phyloP scores from a whole-genome alignment of 2,797 vertebrate genomes.

The Notamacropus eugenii region DNA sequence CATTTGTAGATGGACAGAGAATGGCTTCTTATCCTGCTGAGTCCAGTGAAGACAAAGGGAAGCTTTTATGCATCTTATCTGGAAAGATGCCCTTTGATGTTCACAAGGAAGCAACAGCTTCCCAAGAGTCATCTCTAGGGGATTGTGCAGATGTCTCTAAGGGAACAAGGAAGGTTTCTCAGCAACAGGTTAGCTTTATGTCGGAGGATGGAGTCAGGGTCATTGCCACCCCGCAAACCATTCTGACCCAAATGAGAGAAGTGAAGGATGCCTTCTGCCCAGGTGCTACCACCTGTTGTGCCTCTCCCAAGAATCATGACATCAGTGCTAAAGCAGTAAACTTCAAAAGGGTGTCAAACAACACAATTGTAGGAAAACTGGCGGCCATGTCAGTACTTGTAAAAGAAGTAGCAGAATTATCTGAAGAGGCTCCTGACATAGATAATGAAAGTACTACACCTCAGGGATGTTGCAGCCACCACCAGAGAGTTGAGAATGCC shows the following conservation, averaged over 20 bases:
- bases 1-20: slow-evolving; percentile 67
- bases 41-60: slow-evolving; percentile 52
- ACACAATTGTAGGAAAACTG: slow-evolving; percentile 28
- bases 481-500: slow-evolving; percentile 11
- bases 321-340: slow-evolving; percentile 53
- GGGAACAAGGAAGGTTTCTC: slow-evolving; percentile 39
- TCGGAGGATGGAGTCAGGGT: neutral
- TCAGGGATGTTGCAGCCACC: slow-evolving; percentile 35
- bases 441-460: slow-evolving; percentile 43
- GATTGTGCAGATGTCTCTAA: slow-evolving; percentile 43
- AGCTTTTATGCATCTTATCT: slow-evolving; percentile 68
- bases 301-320: slow-evolving; percentile 41
- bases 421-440: slow-evolving; percentile 14
- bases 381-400: neutral
- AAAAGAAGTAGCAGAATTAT: slow-evolving; percentile 21
- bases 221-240: slow-evolving; percentile 21
- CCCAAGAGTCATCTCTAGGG: slow-evolving; percentile 46
- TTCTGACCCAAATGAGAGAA: slow-evolving; percentile 22
- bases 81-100: slow-evolving; percentile 65
- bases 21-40: slow-evolving; percentile 51
- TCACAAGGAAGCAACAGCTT: neutral
- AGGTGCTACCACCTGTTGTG: slow-evolving; percentile 52
- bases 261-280: slow-evolving; percentile 39
- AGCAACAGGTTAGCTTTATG: slow-evolving; percentile 40
- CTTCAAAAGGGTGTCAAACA: slow-evolving; percentile 33